phyloP scores from a whole-genome alignment of 2,113 vertebrate genomes.

The Cyphomyrus discorhynchus region DNA sequence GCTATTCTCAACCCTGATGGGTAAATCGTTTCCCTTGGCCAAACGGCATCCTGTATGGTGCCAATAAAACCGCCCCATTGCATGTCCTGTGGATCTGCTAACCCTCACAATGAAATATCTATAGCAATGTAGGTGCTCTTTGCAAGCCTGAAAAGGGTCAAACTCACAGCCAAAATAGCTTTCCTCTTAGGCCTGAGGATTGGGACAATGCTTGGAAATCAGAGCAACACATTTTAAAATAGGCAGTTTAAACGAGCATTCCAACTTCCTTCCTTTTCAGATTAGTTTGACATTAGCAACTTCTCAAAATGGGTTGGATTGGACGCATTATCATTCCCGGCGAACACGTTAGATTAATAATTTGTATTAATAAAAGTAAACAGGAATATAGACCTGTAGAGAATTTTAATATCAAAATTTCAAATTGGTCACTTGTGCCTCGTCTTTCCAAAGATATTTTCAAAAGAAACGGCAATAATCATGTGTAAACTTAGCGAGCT shows the following conservation, averaged over 20 bases:
- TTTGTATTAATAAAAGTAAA: neutral
- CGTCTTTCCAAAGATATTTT: neutral
- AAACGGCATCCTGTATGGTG: neutral
- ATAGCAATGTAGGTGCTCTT: neutral
- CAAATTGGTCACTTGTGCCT: neutral
- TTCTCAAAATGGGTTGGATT: neutral
- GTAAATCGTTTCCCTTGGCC: neutral
- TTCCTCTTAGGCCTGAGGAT: neutral
- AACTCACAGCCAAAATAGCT: neutral
- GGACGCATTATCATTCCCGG: neutral
- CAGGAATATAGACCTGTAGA: neutral
- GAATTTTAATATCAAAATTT: neutral
- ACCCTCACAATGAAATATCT: neutral
- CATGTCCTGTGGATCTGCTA: neutral
- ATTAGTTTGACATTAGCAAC: neutral
- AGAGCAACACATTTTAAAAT: neutral
- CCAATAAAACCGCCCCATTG: neutral
- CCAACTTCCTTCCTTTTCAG: neutral
- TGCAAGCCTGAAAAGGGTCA: neutral
- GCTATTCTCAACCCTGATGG: neutral
- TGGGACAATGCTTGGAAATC: neutral
- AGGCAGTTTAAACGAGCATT: neutral
- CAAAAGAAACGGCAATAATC: neutral
- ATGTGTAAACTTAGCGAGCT: neutral
- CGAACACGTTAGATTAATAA: neutral